Evolutionary conservation across 2,888 invertebrate species (phyloP).

Genomic region (Atherix ibis): DNA sequence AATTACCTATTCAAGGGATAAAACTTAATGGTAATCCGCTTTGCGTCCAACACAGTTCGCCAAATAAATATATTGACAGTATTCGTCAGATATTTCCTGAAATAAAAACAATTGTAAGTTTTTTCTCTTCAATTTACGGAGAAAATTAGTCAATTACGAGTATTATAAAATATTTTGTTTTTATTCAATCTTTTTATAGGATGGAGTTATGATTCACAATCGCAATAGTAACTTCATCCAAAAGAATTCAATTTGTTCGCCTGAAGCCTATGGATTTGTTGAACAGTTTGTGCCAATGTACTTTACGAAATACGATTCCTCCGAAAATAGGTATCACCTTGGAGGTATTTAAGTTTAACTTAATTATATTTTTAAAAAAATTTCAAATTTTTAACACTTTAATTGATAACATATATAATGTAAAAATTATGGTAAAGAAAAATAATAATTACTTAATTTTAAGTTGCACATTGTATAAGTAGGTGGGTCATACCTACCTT

Average conservation of each 20-base stretch:
- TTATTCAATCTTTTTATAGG: constrained; percentile 4
- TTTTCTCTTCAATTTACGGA: too few species aligned
- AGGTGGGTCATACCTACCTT: too few species aligned
- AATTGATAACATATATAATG: constrained; percentile 2
- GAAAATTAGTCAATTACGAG: not conserved
- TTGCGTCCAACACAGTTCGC: constrained; percentile 7
- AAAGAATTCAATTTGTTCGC: constrained; percentile 11
- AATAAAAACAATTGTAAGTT: constrained; percentile 9
- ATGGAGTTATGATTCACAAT: constrained; percentile 6
- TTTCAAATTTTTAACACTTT: too few species aligned
- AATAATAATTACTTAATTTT: not conserved
- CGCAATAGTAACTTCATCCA: not conserved
- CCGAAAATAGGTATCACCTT: constrained; percentile 3
- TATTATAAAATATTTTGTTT: not conserved
- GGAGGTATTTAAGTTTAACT: too few species aligned
- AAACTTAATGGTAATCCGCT: constrained; percentile 13
- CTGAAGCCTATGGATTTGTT: constrained; percentile 11
- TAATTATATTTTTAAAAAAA: too few species aligned
- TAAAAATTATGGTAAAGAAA: constrained; percentile 1
- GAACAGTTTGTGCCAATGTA: constrained; percentile 11
- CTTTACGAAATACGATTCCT: constrained; percentile 10
- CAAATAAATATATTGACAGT: constrained; percentile 8
- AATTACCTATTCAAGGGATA: constrained; percentile 8
- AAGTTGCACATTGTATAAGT: too few species aligned
- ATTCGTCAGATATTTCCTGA: constrained; percentile 10